A percentile compares a stretch with the other conserved stretches of the same genome.
These are phyloP conservation scores for Bovichtus diacanthus DNA, from an alignment of 2,797 vertebrate species.

Conservation along the genomic window DNA sequence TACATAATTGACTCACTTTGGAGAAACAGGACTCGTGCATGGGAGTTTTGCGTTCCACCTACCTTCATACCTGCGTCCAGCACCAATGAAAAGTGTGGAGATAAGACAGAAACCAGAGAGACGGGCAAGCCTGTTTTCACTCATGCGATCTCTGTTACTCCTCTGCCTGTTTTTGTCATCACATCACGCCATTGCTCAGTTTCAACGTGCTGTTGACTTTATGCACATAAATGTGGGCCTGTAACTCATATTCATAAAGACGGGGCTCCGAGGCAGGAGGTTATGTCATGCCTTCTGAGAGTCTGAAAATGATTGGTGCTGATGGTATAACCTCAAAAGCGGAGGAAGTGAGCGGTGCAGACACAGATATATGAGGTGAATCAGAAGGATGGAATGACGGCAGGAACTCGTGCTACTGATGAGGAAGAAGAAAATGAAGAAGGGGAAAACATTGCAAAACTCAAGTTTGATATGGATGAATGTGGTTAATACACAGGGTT, in stretches of 20 bases:
- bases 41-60: not conserved
- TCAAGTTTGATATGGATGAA: not conserved
- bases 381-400: slow-evolving; percentile 16
- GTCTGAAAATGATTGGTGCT: slow-evolving; percentile 19
- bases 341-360: slow-evolving; percentile 2
- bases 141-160: slow-evolving; percentile 32
- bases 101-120: slow-evolving; percentile 28
- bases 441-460: not conserved
- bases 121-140: slow-evolving; percentile 9
- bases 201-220: slow-evolving; percentile 39
- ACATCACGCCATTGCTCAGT: slow-evolving; percentile 37
- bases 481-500: not conserved
- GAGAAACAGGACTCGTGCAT: not conserved
- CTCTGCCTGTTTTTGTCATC: slow-evolving; percentile 58
- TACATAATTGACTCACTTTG: not conserved
- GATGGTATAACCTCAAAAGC: slow-evolving; percentile 18
- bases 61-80: not conserved
- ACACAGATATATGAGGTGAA: slow-evolving; percentile 33
- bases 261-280: slow-evolving; percentile 3
- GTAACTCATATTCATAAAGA: slow-evolving; percentile 42
- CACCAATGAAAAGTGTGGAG: not conserved
- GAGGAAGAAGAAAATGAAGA: not conserved
- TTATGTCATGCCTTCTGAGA: slow-evolving; percentile 30
- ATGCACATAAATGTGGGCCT: slow-evolving; percentile 29
- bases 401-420: slow-evolving; percentile 10